These are phyloP conservation scores for Hafferia zeledoni DNA, from an alignment of 2,797 vertebrate species.

Conservation along the genomic window DNA sequence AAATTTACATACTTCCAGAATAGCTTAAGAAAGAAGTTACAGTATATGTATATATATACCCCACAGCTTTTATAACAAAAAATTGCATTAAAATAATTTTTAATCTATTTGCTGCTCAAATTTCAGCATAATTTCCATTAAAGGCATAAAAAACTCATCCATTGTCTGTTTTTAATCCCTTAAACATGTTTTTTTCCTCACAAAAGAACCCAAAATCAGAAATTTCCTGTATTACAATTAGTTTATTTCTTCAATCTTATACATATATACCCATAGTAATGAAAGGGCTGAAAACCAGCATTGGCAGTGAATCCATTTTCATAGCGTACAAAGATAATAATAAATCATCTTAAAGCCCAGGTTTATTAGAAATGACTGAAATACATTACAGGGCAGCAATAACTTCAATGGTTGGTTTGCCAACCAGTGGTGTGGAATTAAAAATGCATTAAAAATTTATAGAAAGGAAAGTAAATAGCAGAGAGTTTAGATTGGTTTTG, in stretches of 20 bases:
- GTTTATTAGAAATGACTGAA: slow-evolving; percentile 74
- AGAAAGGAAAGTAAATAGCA: slow-evolving; percentile 72
- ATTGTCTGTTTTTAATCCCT: neutral
- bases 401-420: slow-evolving; percentile 70
- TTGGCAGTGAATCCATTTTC: slow-evolving; percentile 47
- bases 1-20: neutral
- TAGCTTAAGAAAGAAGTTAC: neutral
- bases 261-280: slow-evolving; percentile 16
- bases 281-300: slow-evolving; percentile 1
- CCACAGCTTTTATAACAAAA: neutral
- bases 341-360: slow-evolving; percentile 67
- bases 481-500: slow-evolving; percentile 66
- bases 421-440: slow-evolving; percentile 71
- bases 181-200: neutral
- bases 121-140: neutral
- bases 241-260: slow-evolving; percentile 17
- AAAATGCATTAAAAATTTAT: slow-evolving; percentile 76
- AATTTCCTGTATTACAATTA: neutral
- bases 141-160: neutral
- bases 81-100: neutral
- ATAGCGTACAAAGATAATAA: slow-evolving; percentile 55
- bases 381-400: slow-evolving; percentile 63
- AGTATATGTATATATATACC: neutral
- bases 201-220: neutral
- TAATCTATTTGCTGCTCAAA: neutral